A percentile compares a stretch with the other conserved stretches of the same genome.
Evolutionary conservation across 2,113 vertebrate species (phyloP).

Genomic region (Merops nubicus): DNA sequence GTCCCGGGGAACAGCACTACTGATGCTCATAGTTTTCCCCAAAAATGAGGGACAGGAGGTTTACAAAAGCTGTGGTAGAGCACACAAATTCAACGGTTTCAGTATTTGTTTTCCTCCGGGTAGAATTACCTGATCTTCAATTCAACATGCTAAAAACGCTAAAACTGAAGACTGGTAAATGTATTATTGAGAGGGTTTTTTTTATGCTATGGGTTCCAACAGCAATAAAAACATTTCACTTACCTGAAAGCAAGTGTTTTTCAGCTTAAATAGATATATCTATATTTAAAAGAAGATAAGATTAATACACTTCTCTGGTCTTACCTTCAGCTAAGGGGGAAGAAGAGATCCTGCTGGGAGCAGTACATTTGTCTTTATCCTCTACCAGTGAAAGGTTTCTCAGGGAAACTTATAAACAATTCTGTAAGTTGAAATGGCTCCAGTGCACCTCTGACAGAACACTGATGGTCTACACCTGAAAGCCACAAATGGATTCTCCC

Average conservation of each 20-base stretch:
- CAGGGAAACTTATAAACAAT: not conserved
- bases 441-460: not conserved
- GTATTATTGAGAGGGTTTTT: not conserved
- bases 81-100: not conserved
- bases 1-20: accelerated
- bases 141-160: not conserved
- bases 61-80: not conserved
- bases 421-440: not conserved
- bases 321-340: not conserved
- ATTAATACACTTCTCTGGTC: not conserved
- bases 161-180: not conserved
- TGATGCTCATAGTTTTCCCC: not conserved
- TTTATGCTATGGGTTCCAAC: not conserved
- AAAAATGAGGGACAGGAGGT: not conserved
- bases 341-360: not conserved
- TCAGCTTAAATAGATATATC: not conserved
- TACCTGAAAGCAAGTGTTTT: not conserved
- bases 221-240: not conserved
- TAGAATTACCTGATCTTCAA: not conserved
- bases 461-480: not conserved
- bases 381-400: not conserved
- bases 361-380: not conserved
- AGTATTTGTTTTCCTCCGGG: not conserved
- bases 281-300: not conserved
- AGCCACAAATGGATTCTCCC: not conserved